Percentiles rank a stretch among this genome's conserved stretches.
Evolutionary conservation across 2,888 invertebrate genomes (phyloP).

Genomic region (Dynastes hyllus): DNA sequence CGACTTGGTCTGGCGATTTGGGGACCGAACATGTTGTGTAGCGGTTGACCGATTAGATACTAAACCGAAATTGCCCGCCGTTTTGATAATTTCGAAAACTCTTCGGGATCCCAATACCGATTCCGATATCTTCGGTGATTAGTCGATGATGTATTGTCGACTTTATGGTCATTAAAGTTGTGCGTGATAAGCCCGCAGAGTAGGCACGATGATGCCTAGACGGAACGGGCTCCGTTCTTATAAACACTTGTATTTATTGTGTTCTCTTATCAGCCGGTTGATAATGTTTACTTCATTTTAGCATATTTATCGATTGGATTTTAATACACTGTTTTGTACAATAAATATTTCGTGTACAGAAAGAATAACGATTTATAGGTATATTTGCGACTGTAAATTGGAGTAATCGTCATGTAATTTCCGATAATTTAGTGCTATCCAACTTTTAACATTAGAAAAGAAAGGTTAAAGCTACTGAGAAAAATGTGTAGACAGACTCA

Average conservation of each 20-base stretch:
- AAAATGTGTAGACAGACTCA: too few relatives aligned
- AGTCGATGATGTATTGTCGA: constrained; percentile 55
- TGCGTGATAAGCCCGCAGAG: constrained; percentile 49
- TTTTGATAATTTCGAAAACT: constrained; percentile 52
- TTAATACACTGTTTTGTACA: not conserved
- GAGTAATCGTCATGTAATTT: too few relatives aligned
- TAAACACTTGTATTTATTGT: constrained; percentile 25
- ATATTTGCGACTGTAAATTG: too few relatives aligned
- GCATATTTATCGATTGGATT: constrained; percentile 16
- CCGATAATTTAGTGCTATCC: too few relatives aligned
- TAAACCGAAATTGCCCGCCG: constrained; percentile 4
- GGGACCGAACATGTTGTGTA: constrained; percentile 57
- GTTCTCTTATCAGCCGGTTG: constrained; percentile 2
- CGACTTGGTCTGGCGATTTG: constrained; percentile 58
- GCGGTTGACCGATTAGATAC: constrained; percentile 35
- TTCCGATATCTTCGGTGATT: constrained; percentile 60
- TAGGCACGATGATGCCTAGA: not conserved
- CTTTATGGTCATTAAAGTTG: constrained; percentile 58
- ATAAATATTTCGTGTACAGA: not conserved
- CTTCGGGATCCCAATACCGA: constrained; percentile 59
- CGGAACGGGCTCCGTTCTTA: constrained; percentile 10
- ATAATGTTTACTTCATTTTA: constrained; percentile 11
- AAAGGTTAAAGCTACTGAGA: too few relatives aligned
- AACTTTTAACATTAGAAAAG: too few relatives aligned
- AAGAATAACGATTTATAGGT: too few relatives aligned